Evolutionary conservation across 2,797 vertebrate species (phyloP), one percentile per base, ranked within the genome.

Genomic region (Pygocentrus nattereri): DNA sequence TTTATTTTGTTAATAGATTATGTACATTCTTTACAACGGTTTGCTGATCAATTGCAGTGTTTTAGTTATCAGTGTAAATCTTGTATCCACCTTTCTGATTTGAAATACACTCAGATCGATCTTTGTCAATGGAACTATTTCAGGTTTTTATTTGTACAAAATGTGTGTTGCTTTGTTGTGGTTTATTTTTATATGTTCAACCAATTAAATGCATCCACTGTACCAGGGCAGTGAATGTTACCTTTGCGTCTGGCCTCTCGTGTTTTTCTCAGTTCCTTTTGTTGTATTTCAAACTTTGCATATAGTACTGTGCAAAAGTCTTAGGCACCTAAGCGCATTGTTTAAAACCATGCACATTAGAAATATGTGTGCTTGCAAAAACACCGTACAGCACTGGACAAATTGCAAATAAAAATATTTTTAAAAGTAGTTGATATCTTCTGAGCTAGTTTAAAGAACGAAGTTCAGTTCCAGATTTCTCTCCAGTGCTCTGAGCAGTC

Each of bases 121-220:
- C 93, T 95, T 96, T 94, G 95, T 96, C 95, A 95, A 94, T 94
- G 93, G 95, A 96, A 95, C 93, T 95, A 96, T 96, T 96, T 97
- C 96, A 97, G 95, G 95, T 96, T 97, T 88, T 91, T 90, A 88
- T 95, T 98, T 98, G 95, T 98, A 97, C 93, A 96, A 93, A 94
- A 93, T 90, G 93, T 93, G 95, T 95, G 92, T 96, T 93, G 94
- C 92, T 95, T 94, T 95, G 90, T 93, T 86, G 93, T 94, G 92
- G 85, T 93, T 94, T 94, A 91, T 94, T 94, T 95, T 94, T 93
- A 83, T 94, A 93, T 93, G 92, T 94, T 92, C 86, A 89, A 90
- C 89, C 87, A 91, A 93, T 95, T 93, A 94, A 93, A 94, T 88
- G 86, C 92, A 91, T 94, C 92, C 91, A 89, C 93, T 93, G 94